Conservation (phyloP, 2,797 vertebrate species). For the Melanotaenia parkinsoni region DNA sequence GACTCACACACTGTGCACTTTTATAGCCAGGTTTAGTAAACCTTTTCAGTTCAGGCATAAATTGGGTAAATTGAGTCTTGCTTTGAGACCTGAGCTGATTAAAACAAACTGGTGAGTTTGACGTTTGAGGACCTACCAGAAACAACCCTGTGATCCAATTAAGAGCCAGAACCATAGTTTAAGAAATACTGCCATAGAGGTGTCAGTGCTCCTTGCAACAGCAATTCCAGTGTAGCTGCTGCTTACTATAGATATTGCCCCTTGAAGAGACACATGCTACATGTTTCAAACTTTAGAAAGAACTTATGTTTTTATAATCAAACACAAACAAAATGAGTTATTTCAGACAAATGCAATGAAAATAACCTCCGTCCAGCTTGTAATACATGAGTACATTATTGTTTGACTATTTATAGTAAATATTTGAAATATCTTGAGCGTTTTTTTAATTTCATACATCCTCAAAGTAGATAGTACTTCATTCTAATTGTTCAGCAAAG, state of each 20-base stretch:
- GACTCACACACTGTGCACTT: conserved; percentile 63
- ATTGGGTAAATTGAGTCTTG: conserved; percentile 73
- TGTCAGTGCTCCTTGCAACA: conserved; percentile 26
- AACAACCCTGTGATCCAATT: conserved; percentile 75
- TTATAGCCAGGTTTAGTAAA: conserved; percentile 70
- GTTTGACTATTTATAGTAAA: background rate
- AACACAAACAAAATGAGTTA: background rate
- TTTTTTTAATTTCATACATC: background rate
- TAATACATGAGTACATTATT: background rate
- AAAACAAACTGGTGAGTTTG: conserved; percentile 76
- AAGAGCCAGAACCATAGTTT: conserved; percentile 51
- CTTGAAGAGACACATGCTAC: conserved; percentile 40
- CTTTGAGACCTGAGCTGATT: conserved; percentile 76
- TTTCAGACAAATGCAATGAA: background rate
- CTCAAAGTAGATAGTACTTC: too few species aligned
- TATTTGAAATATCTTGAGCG: background rate
- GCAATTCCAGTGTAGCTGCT: conserved; percentile 26
- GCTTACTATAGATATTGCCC: conserved; percentile 40
- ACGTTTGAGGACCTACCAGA: conserved; percentile 75
- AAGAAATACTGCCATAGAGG: conserved; percentile 58
- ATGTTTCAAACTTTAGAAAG: conserved; percentile 35
- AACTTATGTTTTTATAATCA: background rate
- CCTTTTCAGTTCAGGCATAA: conserved; percentile 70
- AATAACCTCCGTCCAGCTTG: background rate
- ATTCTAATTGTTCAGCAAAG: too few species aligned